These are phyloP conservation scores for Helogale parvula DNA, from an alignment of 2,113 vertebrate genomes.

Conservation along the genomic window DNA sequence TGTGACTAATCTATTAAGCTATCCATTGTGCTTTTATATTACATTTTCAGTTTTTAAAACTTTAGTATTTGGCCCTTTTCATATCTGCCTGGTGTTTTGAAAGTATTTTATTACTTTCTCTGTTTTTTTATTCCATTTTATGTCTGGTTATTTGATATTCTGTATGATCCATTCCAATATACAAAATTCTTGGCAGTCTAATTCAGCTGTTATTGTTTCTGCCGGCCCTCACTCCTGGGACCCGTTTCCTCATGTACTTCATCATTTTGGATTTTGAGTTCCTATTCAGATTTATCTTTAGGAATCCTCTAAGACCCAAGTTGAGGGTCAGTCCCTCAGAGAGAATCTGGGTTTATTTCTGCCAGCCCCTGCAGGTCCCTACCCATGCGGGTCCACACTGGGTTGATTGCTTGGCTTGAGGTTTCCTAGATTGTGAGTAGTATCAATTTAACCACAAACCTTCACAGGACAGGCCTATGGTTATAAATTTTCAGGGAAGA, in stretches of 20 bases:
- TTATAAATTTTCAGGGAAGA: background rate
- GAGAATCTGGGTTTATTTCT: background rate
- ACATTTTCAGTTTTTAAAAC: constrained; percentile 33
- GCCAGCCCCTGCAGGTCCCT: background rate
- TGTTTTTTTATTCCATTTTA: background rate
- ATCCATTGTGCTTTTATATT: background rate
- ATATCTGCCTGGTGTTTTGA: background rate
- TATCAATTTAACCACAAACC: background rate
- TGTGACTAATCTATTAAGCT: background rate
- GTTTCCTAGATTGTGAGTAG: background rate
- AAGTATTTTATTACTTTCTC: background rate
- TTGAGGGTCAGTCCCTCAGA: background rate
- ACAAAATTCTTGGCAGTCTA: background rate
- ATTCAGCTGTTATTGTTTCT: background rate
- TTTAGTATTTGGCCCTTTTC: background rate
- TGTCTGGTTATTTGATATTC: background rate
- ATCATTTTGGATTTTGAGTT: background rate
- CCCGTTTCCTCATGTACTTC: background rate
- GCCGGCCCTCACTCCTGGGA: background rate
- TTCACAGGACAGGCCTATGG: background rate
- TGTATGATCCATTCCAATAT: background rate
- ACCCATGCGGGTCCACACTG: background rate
- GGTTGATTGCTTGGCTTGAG: background rate
- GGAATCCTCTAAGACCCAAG: background rate
- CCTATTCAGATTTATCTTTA: background rate